Percentiles rank a stretch among this genome's conserved stretches.
phyloP scores from a whole-genome alignment of 2,797 vertebrate species.

The Squalus acanthias region DNA sequence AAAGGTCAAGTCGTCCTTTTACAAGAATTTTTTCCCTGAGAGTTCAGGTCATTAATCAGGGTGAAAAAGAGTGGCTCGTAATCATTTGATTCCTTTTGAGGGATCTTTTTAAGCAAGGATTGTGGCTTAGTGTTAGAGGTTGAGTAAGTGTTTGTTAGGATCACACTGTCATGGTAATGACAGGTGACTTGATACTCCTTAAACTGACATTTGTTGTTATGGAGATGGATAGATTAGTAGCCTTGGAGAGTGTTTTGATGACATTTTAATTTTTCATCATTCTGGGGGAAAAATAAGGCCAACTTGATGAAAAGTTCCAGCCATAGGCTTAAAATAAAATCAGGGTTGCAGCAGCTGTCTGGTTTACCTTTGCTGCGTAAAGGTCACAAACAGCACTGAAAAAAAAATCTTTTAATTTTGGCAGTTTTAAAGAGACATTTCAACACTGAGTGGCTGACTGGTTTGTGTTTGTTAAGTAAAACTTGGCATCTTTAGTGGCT shows the following conservation, averaged over 20 bases:
- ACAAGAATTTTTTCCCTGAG: constrained; percentile 62
- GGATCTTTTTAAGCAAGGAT: constrained; percentile 57
- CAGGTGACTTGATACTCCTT: constrained; percentile 74
- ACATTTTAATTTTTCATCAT: constrained; percentile 77
- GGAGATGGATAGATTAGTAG: constrained; percentile 70
- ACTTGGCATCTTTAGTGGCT: background rate
- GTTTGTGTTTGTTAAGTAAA: background rate
- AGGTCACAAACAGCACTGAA: constrained; percentile 51
- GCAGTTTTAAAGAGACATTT: background rate
- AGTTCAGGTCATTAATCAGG: constrained; percentile 64
- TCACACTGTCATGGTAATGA: constrained; percentile 66
- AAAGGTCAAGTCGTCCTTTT: constrained; percentile 89
- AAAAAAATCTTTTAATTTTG: background rate
- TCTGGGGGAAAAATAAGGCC: constrained; percentile 66
- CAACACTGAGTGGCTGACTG: background rate
- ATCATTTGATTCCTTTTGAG: constrained; percentile 60
- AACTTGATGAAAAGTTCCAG: constrained; percentile 67
- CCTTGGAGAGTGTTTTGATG: constrained; percentile 71
- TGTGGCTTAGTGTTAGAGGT: constrained; percentile 62
- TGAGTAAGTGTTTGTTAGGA: constrained; percentile 61
- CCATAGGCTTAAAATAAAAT: constrained; percentile 70
- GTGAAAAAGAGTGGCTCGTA: constrained; percentile 61
- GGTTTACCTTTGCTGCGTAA: constrained; percentile 67
- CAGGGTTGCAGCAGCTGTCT: constrained; percentile 68
- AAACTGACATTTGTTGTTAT: constrained; percentile 85